phyloP scores from a whole-genome alignment of 2,113 vertebrate species.

The Bucco capensis region DNA sequence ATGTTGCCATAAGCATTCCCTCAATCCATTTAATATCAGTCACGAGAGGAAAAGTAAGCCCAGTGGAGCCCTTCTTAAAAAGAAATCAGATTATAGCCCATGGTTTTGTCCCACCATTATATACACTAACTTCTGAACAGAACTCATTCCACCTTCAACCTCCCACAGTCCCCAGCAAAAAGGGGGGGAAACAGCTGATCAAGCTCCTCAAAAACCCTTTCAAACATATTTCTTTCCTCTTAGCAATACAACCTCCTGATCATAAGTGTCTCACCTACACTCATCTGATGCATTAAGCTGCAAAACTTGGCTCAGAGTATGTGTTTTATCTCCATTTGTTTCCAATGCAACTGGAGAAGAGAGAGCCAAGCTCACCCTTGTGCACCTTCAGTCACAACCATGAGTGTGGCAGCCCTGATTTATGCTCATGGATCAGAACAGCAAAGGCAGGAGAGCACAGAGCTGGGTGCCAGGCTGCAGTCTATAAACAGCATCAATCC shows the following conservation, averaged over 20 bases:
- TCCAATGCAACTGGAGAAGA: not conserved
- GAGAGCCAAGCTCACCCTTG: not conserved
- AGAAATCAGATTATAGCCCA: constrained; percentile 15
- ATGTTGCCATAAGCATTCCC: not conserved
- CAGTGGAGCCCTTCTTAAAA: constrained; percentile 5
- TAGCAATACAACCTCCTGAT: not conserved
- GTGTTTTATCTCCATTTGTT: constrained; percentile 45
- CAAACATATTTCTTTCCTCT: not conserved
- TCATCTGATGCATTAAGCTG: not conserved
- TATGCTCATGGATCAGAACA: constrained; percentile 52
- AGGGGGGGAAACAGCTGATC: not conserved
- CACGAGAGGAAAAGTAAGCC: not conserved
- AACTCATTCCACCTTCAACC: not conserved
- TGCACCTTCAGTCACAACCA: not conserved
- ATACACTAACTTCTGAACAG: not conserved
- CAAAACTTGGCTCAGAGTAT: not conserved
- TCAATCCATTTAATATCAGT: constrained; percentile 12
- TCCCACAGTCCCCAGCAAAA: not conserved
- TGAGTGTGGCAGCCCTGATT: constrained; percentile 34
- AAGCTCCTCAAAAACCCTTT: not conserved
- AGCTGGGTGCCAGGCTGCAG: constrained; percentile 21
- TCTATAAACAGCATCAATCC: constrained; percentile 47
- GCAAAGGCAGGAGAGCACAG: constrained; percentile 35
- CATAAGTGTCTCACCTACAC: not conserved
- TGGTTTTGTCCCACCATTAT: not conserved